Conservation (phyloP, 2,888 invertebrate species). For the Plutella xylostella region DNA sequence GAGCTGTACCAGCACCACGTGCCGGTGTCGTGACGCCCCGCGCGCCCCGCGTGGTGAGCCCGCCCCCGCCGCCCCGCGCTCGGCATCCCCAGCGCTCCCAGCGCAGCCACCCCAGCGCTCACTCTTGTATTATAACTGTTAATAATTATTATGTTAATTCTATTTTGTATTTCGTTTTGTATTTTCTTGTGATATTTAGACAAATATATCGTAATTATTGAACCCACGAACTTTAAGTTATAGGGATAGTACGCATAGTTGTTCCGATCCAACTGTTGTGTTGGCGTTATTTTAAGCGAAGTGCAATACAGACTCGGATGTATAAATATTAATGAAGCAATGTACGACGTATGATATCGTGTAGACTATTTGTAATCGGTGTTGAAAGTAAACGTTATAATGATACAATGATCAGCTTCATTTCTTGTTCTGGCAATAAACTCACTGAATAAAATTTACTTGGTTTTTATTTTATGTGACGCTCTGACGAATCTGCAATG, state of each 20-base stretch:
- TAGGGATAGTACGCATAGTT: slow-evolving; percentile 51
- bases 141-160: slow-evolving; percentile 66
- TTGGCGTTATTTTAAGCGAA: slow-evolving; percentile 49
- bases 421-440: slow-evolving; percentile 70
- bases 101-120: slow-evolving; percentile 32
- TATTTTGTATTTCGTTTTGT: slow-evolving; percentile 68
- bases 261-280: slow-evolving; percentile 28
- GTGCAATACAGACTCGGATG: slow-evolving; percentile 63
- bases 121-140: slow-evolving; percentile 63
- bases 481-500: too few species aligned
- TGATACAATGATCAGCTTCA: slow-evolving; percentile 68
- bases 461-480: slow-evolving; percentile 62
- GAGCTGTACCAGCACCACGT: slow-evolving; percentile 68
- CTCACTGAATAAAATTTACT: slow-evolving; percentile 57
- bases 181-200: slow-evolving; percentile 71
- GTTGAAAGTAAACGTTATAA: slow-evolving; percentile 70
- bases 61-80: slow-evolving; percentile 42
- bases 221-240: slow-evolving; percentile 68
- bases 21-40: slow-evolving; percentile 65
- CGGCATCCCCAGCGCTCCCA: slow-evolving; percentile 52
- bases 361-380: slow-evolving; percentile 67
- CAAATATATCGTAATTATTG: slow-evolving; percentile 62
- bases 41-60: slow-evolving; percentile 55
- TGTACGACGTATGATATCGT: slow-evolving; percentile 56
- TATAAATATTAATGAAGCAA: slow-evolving; percentile 55